Evolutionary conservation across 35 echinoderm and acorn worm genomes (phyloP), one percentile per base, ranked within the genome.

Genomic region (Antedon bifida): DNA sequence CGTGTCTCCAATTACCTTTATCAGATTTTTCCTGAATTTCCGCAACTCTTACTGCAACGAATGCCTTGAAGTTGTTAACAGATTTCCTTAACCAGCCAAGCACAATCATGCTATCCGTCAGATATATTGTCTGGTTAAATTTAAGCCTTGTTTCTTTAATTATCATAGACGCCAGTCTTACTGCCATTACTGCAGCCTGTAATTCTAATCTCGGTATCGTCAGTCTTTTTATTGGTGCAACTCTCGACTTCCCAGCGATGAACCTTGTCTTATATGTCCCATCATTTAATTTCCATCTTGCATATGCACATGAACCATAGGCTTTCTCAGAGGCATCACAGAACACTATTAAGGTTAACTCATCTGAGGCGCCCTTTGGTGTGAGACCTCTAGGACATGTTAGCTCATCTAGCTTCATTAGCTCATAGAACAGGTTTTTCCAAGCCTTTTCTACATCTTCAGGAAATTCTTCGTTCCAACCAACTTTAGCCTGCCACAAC

Each of bases 271-370:
- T 23, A 77, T 31, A 77, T 31, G 13, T 77, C 13, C 76, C 76
- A 32, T 77, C 76, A 31, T 3, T 11, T 35, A 78, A 30, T 14
- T 31, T 32, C 31, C 74, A 76, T 23, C 76, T 78, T 32, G 26
- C 10, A 51, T 51, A 82, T 45, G 42, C 80, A 28, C 42, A 82
- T 8, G 28, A 42, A 0, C 87, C 81, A 83, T 83, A 88, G 0
- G 87, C 74, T 36, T 88, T 44, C 30, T 83, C 87, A 26, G 81
- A 88, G 19, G 87, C 87, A 64, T 83, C 87, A 77, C 80, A 83
- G 30, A 83, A 88, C 2, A 88, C 31, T 0, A 83, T 78, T 30
- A 88, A 34, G 13, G 0, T 42, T 12, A 29, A 7, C 21, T 88
- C 36, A 0, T 83, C 36, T 11, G 29, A 11, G 0, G 46, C 36